Evolutionary conservation across 2,113 vertebrate genomes (phyloP), one percentile per base, ranked within the genome.

Genomic region (Pachypanchax playfairii): DNA sequence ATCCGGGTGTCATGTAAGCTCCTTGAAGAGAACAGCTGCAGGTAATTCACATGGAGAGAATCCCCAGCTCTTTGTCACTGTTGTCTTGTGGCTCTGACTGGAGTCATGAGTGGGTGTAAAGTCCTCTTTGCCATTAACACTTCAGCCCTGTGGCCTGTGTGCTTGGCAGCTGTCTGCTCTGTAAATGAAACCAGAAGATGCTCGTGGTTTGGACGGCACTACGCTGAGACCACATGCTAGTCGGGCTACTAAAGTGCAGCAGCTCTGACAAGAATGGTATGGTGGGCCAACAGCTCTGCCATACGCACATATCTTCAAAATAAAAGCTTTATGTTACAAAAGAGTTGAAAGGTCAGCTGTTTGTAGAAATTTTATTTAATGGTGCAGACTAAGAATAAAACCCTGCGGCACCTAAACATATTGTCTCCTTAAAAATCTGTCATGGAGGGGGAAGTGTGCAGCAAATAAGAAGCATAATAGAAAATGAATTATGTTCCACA

Each of bases 181-280:
- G 87, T 90, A 91, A 91, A 84, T 70, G 87, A 91, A 90, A 92
- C 89, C 89, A 90, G 89, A 88, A 91, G 89, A 90, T 86, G 88
- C 87, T 89, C 57, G 84, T 54, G 85, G 87, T 92, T 90, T 91
- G 89, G 90, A 90, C 68, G 21, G 73, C 73, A 49, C 70, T 20
- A 59, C 15, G 72, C 41, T 55, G 64, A 75, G 89, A 89, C 87
- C 90, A 83, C 90, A 90, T 89, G 89, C 86, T 87, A 86, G 83
- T 83, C 61, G 79, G 80, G 85, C 84, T 79, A 75, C 86, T 76
- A 74, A 84, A 83, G 84, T 75, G 87, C 80, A 89, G 87, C 85
- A 81, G 82, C 88, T 82, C 85, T 88, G 87, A 90, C 90, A 89
- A 88, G 87, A 84, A 80, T 81, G 79, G 83, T 82, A 70, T 64